A percentile compares a stretch with the other conserved stretches of the same genome.
Conservation (phyloP, 2,113 vertebrate genomes). For the Apaloderma vittatum region DNA sequence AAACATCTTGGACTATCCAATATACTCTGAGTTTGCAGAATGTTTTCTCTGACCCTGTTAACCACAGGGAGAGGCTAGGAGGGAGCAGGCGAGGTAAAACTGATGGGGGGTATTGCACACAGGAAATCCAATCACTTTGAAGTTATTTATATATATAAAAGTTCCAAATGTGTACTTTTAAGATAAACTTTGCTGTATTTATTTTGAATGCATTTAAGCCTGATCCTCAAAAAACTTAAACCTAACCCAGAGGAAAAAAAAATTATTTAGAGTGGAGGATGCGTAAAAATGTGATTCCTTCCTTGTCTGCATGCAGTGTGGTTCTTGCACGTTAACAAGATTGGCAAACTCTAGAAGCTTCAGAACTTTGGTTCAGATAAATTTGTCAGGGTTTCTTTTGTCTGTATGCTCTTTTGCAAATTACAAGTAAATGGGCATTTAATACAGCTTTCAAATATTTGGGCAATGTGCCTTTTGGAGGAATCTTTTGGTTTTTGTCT, state of each 20-base stretch:
- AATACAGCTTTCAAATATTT: not conserved
- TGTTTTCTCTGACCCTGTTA: constrained; percentile 4
- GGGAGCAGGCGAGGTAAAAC: not conserved
- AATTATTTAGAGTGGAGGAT: not conserved
- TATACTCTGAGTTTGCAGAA: not conserved
- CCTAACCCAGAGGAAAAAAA: not conserved
- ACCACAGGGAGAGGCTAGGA: not conserved
- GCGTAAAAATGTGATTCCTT: constrained; percentile 34
- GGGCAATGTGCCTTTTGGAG: not conserved
- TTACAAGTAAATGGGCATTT: not conserved
- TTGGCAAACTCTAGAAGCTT: constrained; percentile 40
- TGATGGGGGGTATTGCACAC: constrained; percentile 4
- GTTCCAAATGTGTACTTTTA: constrained; percentile 35
- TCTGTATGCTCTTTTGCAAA: not conserved
- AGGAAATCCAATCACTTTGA: constrained; percentile 44
- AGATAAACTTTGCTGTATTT: constrained; percentile 43
- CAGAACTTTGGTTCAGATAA: constrained; percentile 54
- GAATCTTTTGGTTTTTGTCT: not conserved
- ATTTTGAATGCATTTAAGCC: constrained; percentile 22
- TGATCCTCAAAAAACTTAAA: constrained; percentile 29
- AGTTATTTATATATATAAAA: constrained; percentile 6
- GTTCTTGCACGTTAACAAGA: constrained; percentile 25
- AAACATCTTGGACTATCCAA: not conserved
- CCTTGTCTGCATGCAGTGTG: not conserved
- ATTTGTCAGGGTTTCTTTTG: constrained; percentile 53